A percentile compares a stretch with the other conserved stretches of the same genome.
phyloP scores from a whole-genome alignment of 1,140 invertebrate species.

The Holotrichia oblita region DNA sequence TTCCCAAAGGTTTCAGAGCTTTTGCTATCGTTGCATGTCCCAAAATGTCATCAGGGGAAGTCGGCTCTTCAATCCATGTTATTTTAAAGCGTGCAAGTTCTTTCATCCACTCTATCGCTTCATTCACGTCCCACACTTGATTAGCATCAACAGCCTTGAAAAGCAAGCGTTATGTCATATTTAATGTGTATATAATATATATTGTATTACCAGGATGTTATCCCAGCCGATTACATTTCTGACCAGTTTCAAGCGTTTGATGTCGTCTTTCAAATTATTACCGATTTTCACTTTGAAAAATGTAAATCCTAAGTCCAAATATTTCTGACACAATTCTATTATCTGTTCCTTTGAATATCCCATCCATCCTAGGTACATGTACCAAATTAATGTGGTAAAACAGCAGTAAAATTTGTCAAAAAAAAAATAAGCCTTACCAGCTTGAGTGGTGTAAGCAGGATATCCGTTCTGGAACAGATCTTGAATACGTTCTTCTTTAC shows the following conservation, averaged over 20 bases:
- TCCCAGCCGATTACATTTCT: slow-evolving; percentile 80
- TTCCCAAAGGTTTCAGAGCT: slow-evolving; percentile 73
- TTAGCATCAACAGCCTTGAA: slow-evolving; percentile 90
- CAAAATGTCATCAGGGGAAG: slow-evolving; percentile 88
- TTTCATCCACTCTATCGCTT: slow-evolving; percentile 89
- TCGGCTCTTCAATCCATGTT: slow-evolving; percentile 94
- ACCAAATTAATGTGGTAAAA: too few species aligned
- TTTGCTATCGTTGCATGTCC: slow-evolving; percentile 81
- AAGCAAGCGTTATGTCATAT: neutral
- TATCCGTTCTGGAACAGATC: slow-evolving; percentile 71
- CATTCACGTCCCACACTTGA: slow-evolving; percentile 87
- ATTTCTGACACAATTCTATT: slow-evolving; percentile 75
- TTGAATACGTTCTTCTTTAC: slow-evolving; percentile 70
- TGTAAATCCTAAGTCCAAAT: slow-evolving; percentile 77
- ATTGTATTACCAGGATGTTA: slow-evolving; percentile 70
- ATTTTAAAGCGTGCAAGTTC: slow-evolving; percentile 77
- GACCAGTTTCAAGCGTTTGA: slow-evolving; percentile 74
- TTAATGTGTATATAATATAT: neutral
- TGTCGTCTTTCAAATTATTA: slow-evolving; percentile 79
- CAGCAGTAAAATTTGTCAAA: too few species aligned
- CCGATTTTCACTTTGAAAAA: slow-evolving; percentile 94
- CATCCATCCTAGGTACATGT: slow-evolving; percentile 73
- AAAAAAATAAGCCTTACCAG: slow-evolving; percentile 62
- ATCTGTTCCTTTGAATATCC: slow-evolving; percentile 79
- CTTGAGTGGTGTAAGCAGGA: slow-evolving; percentile 83